A percentile compares a stretch with the other conserved stretches of the same genome.
Evolutionary conservation across 2,888 invertebrate species (phyloP).

Genomic region (Eupelmus urozonus): DNA sequence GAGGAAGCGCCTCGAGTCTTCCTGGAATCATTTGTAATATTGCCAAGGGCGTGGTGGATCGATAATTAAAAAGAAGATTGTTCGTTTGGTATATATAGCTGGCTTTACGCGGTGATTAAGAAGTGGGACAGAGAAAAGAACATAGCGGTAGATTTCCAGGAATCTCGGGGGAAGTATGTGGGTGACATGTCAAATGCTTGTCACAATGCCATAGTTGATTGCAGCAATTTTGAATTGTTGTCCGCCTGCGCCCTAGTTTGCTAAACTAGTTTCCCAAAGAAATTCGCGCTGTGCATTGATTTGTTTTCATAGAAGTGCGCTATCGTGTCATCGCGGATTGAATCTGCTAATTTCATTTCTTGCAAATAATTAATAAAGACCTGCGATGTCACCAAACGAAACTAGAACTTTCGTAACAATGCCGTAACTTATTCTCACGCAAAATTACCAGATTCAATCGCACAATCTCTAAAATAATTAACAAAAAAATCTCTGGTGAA

Average conservation of each 20-base stretch:
- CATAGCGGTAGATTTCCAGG: conserved; percentile 41
- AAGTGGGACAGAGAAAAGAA: conserved; percentile 43
- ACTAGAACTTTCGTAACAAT: too few species aligned
- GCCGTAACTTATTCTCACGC: too few species aligned
- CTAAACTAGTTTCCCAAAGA: not conserved
- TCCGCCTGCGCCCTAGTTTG: conserved; percentile 8
- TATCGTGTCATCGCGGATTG: too few species aligned
- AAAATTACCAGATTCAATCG: too few species aligned
- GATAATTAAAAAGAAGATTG: not conserved
- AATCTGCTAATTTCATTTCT: too few species aligned
- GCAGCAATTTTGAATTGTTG: conserved; percentile 30
- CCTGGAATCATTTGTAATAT: not conserved
- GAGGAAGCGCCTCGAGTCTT: not conserved
- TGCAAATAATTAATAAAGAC: too few species aligned
- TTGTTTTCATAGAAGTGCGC: too few species aligned
- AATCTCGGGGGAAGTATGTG: conserved; percentile 24
- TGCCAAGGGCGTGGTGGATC: not conserved
- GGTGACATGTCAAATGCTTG: not conserved
- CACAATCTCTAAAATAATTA: too few species aligned
- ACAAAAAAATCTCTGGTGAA: too few species aligned
- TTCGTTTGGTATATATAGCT: not conserved
- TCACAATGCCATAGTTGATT: not conserved
- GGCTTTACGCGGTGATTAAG: conserved; percentile 40
- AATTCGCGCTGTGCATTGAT: not conserved
- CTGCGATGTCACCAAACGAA: too few species aligned